These are phyloP conservation scores for Proteles cristata DNA, from an alignment of 2,113 vertebrate genomes.

Conservation along the genomic window DNA sequence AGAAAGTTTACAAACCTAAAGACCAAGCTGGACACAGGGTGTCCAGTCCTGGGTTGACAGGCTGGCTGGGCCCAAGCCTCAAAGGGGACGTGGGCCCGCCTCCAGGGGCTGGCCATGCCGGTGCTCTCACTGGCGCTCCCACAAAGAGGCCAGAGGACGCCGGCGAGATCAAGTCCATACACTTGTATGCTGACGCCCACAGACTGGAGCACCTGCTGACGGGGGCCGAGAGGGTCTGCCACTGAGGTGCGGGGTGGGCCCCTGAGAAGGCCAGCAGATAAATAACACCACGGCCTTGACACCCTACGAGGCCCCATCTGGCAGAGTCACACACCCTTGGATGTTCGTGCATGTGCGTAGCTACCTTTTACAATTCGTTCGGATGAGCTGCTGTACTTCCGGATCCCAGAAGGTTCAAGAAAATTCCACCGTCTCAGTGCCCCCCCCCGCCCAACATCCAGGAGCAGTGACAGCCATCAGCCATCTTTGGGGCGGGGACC, in stretches of 20 bases:
- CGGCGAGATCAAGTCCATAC: background rate
- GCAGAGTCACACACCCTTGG: background rate
- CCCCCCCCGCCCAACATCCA: too few species aligned
- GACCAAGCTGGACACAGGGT: accelerated
- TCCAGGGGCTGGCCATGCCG: accelerated
- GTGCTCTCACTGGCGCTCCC: accelerated
- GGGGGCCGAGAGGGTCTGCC: background rate
- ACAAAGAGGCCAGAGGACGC: background rate
- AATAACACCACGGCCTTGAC: too few species aligned
- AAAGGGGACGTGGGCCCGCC: background rate
- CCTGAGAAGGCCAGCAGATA: background rate
- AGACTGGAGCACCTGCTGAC: background rate
- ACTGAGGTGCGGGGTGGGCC: accelerated
- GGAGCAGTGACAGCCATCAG: too few species aligned
- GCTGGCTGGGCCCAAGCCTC: background rate
- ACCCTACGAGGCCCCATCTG: accelerated
- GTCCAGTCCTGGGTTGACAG: background rate
- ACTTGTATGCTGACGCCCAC: accelerated
- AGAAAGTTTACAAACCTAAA: background rate
- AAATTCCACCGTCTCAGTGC: background rate
- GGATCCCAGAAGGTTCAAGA: background rate
- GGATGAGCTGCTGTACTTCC: background rate
- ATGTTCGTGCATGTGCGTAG: accelerated
- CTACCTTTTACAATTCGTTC: background rate
- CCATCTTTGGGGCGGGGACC: background rate